phyloP scores from a whole-genome alignment of 2,113 vertebrate species.

The Gnathonemus echidnorhynchus region DNA sequence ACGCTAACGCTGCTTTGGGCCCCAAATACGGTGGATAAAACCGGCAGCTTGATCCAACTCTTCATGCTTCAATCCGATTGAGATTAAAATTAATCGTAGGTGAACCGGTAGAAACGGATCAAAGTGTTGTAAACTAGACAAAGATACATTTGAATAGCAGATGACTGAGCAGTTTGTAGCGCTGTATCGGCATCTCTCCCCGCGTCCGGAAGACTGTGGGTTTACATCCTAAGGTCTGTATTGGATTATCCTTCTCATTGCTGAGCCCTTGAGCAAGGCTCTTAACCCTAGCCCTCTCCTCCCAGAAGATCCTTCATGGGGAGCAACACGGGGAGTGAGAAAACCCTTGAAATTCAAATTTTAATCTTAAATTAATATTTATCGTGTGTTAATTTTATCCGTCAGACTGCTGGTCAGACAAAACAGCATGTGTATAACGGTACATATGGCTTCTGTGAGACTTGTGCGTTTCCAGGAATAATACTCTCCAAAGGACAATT shows the following conservation, averaged over 20 bases:
- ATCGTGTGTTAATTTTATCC: background rate
- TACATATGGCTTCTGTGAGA: background rate
- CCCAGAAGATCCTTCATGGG: background rate
- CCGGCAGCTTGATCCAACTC: too few relatives aligned
- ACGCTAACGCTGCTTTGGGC: too few relatives aligned
- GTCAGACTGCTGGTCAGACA: background rate
- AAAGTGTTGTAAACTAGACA: background rate
- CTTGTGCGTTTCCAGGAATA: background rate
- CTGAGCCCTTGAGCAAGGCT: background rate
- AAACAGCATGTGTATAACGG: background rate
- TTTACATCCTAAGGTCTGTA: background rate
- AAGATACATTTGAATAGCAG: background rate
- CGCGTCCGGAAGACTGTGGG: background rate
- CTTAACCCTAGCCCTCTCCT: background rate
- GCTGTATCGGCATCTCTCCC: background rate
- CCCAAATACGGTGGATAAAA: too few relatives aligned
- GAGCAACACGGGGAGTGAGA: background rate
- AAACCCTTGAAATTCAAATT: background rate
- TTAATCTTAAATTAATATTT: background rate
- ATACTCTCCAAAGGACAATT: background rate
- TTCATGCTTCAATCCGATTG: background rate
- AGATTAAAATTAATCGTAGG: background rate
- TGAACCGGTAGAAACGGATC: background rate
- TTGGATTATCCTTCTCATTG: background rate
- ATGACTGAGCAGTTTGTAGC: background rate